phyloP scores from a whole-genome alignment of 2,797 vertebrate species.

The Neosalanx taihuensis region DNA sequence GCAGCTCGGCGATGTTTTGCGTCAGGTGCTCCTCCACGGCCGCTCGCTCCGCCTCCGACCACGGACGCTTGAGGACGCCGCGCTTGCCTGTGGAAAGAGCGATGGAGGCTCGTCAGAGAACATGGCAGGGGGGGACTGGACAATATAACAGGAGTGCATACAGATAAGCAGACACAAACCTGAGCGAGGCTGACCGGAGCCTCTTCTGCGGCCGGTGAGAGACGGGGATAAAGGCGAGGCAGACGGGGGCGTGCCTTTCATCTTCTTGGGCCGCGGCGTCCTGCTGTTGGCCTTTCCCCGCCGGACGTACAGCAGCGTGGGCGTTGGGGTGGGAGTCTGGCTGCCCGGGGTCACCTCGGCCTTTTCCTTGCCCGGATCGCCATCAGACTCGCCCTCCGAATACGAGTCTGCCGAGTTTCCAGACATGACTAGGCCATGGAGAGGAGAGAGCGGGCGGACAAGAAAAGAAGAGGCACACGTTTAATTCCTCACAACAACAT shows the following conservation, averaged over 20 bases:
- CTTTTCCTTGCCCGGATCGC: slow-evolving; percentile 69
- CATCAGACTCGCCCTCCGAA: slow-evolving; percentile 75
- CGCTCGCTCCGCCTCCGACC: slow-evolving; percentile 76
- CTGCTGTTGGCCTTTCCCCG: slow-evolving; percentile 69
- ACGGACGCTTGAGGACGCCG: slow-evolving; percentile 79
- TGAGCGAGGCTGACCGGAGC: slow-evolving; percentile 65
- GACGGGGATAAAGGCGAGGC: slow-evolving; percentile 18
- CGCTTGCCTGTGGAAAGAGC: slow-evolving; percentile 67
- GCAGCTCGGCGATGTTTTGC: slow-evolving; percentile 75
- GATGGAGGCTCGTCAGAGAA: neutral
- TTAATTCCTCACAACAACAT: too few species aligned
- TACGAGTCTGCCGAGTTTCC: slow-evolving; percentile 79
- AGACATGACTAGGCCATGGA: slow-evolving; percentile 71
- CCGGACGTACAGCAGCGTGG: slow-evolving; percentile 66
- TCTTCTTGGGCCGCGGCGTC: slow-evolving; percentile 70
- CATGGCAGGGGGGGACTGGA: neutral
- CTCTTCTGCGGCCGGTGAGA: slow-evolving; percentile 60
- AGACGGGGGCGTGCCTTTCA: slow-evolving; percentile 50
- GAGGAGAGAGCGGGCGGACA: neutral
- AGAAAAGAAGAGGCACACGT: neutral
- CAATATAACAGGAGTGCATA: neutral
- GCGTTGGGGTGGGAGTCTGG: slow-evolving; percentile 39
- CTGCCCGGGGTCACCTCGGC: slow-evolving; percentile 15
- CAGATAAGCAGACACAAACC: slow-evolving; percentile 39
- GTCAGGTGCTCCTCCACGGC: slow-evolving; percentile 79